A percentile compares a stretch with the other conserved stretches of the same genome.
These are phyloP conservation scores for Spodoptera litura DNA, from an alignment of 1,140 invertebrate species.

Conservation along the genomic window DNA sequence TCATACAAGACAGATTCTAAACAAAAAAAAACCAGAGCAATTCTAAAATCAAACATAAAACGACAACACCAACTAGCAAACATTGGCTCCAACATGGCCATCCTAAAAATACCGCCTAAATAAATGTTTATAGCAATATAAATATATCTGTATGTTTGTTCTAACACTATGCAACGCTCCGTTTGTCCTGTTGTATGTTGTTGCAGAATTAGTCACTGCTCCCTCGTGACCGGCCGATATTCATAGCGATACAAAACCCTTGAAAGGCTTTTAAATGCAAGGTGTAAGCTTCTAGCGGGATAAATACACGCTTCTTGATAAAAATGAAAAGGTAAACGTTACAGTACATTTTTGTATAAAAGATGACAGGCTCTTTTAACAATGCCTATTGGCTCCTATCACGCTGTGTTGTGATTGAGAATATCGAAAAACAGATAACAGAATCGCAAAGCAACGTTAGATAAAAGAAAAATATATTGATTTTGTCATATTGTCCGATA, in stretches of 20 bases:
- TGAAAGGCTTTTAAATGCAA: neutral
- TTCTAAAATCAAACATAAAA: neutral
- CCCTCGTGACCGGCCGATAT: conserved; percentile 48
- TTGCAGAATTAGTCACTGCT: conserved; percentile 53
- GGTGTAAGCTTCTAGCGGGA: neutral
- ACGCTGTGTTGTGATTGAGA: too few relatives aligned
- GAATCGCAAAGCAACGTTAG: too few relatives aligned
- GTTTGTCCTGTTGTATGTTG: conserved; percentile 46
- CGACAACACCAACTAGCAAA: neutral
- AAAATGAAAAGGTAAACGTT: neutral
- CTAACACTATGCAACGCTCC: conserved; percentile 30
- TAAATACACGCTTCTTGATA: neutral
- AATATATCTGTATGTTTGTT: conserved; percentile 16
- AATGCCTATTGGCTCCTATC: too few relatives aligned
- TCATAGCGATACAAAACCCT: conserved; percentile 50
- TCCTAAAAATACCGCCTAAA: conserved; percentile 3
- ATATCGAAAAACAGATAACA: too few relatives aligned
- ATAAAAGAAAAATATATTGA: too few relatives aligned
- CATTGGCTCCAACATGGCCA: neutral
- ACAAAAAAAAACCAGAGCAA: neutral
- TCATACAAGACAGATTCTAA: neutral
- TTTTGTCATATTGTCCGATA: too few relatives aligned
- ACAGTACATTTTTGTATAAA: neutral
- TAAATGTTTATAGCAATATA: conserved; percentile 35
- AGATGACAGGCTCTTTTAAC: too few relatives aligned